phyloP scores from a whole-genome alignment of 2,797 vertebrate genomes.

The Tenualosa ilisha region DNA sequence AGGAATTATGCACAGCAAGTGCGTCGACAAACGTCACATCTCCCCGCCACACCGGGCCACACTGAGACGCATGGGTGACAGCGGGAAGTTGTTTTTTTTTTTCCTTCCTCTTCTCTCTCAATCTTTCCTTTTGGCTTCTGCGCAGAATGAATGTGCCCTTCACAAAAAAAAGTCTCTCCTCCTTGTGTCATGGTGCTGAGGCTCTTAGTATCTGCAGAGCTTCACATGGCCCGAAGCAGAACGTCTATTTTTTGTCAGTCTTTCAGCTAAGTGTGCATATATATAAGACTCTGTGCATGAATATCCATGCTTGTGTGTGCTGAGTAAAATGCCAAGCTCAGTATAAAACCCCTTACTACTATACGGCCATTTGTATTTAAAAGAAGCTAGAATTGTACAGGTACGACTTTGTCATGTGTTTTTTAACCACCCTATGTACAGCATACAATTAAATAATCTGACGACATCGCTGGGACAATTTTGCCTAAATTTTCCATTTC shows the following conservation, averaged over 20 bases:
- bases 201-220: neutral
- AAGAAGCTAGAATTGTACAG: neutral
- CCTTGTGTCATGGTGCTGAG: neutral
- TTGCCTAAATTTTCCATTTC: neutral
- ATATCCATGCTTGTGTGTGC: neutral
- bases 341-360: neutral
- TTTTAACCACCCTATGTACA: neutral
- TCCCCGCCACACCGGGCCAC: neutral
- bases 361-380: neutral
- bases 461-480: neutral
- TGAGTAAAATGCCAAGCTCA: neutral
- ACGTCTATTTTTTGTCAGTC: neutral
- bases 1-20: constrained; percentile 8
- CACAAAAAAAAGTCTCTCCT: neutral
- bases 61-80: neutral
- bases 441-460: neutral
- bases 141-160: neutral
- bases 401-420: neutral
- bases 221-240: neutral
- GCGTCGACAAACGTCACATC: neutral
- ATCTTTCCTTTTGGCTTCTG: neutral
- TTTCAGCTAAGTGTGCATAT: neutral
- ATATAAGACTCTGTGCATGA: neutral
- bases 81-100: neutral
- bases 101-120: neutral